phyloP scores from a whole-genome alignment of 2,113 vertebrate species.

The Bucco capensis region DNA sequence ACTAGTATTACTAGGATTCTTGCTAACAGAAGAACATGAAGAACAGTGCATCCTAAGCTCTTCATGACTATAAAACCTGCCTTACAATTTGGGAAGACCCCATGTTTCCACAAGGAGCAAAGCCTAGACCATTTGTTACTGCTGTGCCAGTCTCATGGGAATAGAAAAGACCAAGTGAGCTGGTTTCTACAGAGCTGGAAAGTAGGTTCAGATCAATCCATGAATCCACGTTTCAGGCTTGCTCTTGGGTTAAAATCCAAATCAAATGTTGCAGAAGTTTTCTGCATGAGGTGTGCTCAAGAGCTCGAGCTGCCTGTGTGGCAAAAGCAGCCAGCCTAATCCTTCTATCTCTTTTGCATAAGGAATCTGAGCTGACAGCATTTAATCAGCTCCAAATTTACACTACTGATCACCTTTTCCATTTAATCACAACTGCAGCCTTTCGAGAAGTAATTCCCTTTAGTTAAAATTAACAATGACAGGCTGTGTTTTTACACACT shows the following conservation, averaged over 20 bases:
- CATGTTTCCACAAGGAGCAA: neutral
- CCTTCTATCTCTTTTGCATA: constrained; percentile 30
- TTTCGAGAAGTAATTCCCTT: constrained; percentile 57
- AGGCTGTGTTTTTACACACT: constrained; percentile 55
- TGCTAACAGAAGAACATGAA: neutral
- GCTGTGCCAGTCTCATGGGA: neutral
- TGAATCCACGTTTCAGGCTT: neutral
- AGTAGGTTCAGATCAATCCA: neutral
- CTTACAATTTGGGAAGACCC: neutral
- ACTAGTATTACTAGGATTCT: neutral
- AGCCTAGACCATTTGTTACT: neutral
- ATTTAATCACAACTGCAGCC: constrained; percentile 42
- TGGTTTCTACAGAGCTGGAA: neutral
- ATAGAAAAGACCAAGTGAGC: neutral
- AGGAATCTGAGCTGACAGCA: constrained; percentile 42
- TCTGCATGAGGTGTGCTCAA: neutral
- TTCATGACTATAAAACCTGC: neutral
- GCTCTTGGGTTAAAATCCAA: neutral
- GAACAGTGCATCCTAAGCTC: neutral
- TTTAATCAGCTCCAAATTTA: constrained; percentile 68
- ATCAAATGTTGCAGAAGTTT: neutral
- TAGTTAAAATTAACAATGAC: constrained; percentile 59
- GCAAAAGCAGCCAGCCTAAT: constrained; percentile 19
- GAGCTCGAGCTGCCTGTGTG: neutral
- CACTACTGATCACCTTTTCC: constrained; percentile 61